These are phyloP conservation scores for Sussaba pulchella DNA, from an alignment of 2,888 invertebrate species.

Conservation along the genomic window DNA sequence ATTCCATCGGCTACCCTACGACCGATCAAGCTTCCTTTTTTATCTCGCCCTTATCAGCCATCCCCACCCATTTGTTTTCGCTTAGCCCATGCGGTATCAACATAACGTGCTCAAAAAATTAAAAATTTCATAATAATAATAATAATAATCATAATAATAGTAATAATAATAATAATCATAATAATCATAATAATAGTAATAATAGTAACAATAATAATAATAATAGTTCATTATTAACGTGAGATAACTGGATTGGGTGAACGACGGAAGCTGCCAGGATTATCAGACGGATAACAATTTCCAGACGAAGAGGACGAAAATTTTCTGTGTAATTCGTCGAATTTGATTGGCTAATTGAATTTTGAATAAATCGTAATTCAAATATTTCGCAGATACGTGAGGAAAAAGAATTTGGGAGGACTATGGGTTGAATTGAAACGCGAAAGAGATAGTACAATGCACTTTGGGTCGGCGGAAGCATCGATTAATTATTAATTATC, in stretches of 20 bases:
- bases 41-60: constrained; percentile 10
- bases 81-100: neutral
- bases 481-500: neutral
- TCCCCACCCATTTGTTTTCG: neutral
- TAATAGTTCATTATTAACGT: constrained; percentile 14
- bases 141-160: neutral
- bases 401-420: neutral
- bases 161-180: too few relatives aligned
- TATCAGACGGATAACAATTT: constrained; percentile 51
- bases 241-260: constrained; percentile 22
- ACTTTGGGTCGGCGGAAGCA: neutral
- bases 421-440: neutral
- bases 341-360: constrained; percentile 30
- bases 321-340: constrained; percentile 28
- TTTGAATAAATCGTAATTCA: neutral
- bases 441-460: neutral
- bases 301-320: constrained; percentile 14
- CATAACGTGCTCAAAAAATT: neutral
- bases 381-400: neutral
- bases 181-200: too few relatives aligned
- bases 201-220: neutral
- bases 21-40: constrained; percentile 17
- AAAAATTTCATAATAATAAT: neutral
- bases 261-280: constrained; percentile 44
- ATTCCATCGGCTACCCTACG: constrained; percentile 37